phyloP scores from a whole-genome alignment of 2,797 vertebrate species.

The Novumbra hubbsi region DNA sequence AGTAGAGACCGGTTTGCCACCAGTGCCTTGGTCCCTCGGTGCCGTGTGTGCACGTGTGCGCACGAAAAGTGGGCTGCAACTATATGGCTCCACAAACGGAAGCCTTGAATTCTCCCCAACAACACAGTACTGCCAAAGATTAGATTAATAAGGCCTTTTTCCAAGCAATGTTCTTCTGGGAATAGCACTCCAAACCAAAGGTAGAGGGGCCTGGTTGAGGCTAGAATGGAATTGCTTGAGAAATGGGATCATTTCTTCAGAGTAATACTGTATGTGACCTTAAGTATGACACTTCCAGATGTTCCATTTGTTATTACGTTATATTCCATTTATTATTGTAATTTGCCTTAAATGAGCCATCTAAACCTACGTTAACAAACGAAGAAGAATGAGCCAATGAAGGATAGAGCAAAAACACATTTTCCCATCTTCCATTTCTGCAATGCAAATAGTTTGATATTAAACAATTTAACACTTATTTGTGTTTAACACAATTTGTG shows the following conservation, averaged over 20 bases:
- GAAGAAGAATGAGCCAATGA: constrained; percentile 16
- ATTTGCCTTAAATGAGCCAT: constrained; percentile 32
- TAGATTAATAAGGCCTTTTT: constrained; percentile 40
- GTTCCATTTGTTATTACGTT: no score
- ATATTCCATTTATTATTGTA: constrained; percentile 18
- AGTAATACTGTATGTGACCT: not conserved
- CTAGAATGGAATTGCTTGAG: not conserved
- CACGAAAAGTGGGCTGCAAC: constrained; percentile 35
- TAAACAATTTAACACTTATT: constrained; percentile 48
- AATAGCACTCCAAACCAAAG: constrained; percentile 9
- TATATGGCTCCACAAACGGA: not conserved
- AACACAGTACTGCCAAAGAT: constrained; percentile 37
- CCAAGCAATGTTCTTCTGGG: not conserved
- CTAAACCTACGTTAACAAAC: constrained; percentile 44
- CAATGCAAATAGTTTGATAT: constrained; percentile 38
- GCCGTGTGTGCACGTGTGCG: constrained; percentile 40
- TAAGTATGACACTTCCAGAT: not conserved
- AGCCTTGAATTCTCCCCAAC: not conserved
- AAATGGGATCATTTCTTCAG: not conserved
- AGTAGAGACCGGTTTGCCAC: constrained; percentile 42
- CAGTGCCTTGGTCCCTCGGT: constrained; percentile 42
- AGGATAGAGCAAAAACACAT: not conserved
- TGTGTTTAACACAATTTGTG: constrained; percentile 21
- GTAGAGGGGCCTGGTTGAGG: not conserved
- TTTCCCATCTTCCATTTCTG: constrained; percentile 36